These are phyloP conservation scores for Megaleporinus macrocephalus DNA, from an alignment of 2,113 vertebrate species.

Conservation along the genomic window DNA sequence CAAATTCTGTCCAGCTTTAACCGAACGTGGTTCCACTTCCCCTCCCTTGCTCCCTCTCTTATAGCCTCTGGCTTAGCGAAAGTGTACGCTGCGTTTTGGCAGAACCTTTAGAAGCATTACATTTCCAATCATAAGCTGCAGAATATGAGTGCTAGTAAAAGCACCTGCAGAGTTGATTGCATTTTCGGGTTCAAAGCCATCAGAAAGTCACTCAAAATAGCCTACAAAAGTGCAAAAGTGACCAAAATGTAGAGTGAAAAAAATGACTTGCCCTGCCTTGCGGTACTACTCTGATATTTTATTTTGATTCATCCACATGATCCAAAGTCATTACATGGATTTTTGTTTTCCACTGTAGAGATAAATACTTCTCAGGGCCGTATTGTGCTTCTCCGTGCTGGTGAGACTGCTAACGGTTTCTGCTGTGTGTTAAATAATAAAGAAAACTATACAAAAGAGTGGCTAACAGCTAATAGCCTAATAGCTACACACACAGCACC, in stretches of 20 bases:
- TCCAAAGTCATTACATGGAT: too few relatives aligned
- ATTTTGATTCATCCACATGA: too few relatives aligned
- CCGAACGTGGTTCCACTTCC: background rate
- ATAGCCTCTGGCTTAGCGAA: constrained; percentile 28
- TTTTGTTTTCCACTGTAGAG: background rate
- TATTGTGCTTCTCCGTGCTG: too few relatives aligned
- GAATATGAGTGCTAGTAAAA: constrained; percentile 24
- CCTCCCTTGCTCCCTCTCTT: background rate
- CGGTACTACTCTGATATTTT: too few relatives aligned
- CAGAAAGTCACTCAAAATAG: background rate
- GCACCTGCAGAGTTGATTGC: background rate
- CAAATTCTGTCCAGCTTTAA: constrained; percentile 60
- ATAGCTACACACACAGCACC: too few relatives aligned
- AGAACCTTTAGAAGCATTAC: constrained; percentile 27
- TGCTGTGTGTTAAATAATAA: too few relatives aligned
- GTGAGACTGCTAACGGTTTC: too few relatives aligned
- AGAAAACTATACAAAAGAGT: too few relatives aligned
- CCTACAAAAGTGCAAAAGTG: background rate
- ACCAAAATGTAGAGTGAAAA: background rate
- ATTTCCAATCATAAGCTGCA: constrained; percentile 37
- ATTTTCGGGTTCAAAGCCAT: background rate
- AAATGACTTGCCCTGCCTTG: too few relatives aligned
- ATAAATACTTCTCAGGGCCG: too few relatives aligned
- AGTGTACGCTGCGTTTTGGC: constrained; percentile 9
- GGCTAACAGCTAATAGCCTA: too few relatives aligned